These are phyloP conservation scores for Albula glossodonta DNA, from an alignment of 2,113 vertebrate species.

Conservation along the genomic window DNA sequence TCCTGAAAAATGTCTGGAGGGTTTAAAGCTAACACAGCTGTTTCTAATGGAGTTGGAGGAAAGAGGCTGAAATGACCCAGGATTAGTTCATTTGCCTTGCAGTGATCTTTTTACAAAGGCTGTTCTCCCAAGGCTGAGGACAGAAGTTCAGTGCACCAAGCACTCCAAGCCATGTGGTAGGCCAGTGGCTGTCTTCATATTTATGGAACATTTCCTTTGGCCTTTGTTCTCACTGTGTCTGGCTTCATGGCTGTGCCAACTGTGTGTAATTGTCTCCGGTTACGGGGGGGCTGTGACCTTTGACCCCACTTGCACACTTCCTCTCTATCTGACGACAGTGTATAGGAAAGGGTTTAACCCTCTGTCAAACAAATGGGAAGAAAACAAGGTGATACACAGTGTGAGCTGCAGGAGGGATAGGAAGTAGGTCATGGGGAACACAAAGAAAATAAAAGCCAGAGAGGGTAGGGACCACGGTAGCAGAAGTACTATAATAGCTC, in stretches of 20 bases:
- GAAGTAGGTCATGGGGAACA: neutral
- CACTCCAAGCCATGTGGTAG: neutral
- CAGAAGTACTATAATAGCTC: neutral
- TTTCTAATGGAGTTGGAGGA: neutral
- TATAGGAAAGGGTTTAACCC: neutral
- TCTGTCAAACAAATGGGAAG: neutral
- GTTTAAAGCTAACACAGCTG: neutral
- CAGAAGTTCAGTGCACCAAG: neutral
- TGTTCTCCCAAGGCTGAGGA: neutral
- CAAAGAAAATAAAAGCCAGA: neutral
- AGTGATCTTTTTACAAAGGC: neutral
- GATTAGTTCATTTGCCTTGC: too few species aligned
- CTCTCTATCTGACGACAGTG: neutral
- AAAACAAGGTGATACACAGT: neutral
- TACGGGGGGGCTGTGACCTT: neutral
- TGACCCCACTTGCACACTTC: slow-evolving; percentile 6
- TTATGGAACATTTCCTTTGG: neutral
- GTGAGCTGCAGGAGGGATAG: neutral
- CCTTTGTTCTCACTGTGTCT: neutral
- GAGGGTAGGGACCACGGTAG: neutral
- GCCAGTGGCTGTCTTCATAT: neutral
- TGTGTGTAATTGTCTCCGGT: neutral
- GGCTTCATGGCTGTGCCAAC: neutral
- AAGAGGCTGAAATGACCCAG: too few species aligned
- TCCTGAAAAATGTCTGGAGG: neutral